A percentile compares a stretch with the other conserved stretches of the same genome.
These are phyloP conservation scores for Mythimna albipuncta DNA, from an alignment of 2,888 invertebrate species.

Conservation along the genomic window DNA sequence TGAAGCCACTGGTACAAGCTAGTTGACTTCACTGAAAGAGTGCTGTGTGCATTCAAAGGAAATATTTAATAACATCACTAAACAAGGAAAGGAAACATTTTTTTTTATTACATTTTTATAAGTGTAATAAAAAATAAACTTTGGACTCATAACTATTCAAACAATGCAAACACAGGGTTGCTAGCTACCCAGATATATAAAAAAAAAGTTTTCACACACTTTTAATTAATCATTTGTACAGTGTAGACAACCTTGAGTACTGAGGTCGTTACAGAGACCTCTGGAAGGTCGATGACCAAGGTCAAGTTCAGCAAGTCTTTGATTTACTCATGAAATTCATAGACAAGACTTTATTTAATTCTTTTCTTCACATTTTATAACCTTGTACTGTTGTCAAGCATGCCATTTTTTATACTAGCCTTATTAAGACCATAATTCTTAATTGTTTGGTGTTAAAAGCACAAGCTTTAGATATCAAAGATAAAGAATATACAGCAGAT, in stretches of 20 bases:
- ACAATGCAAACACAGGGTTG: background rate
- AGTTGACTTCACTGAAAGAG: background rate
- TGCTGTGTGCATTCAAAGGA: background rate
- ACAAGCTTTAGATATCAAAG: slow-evolving; percentile 38
- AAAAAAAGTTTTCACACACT: slow-evolving; percentile 26
- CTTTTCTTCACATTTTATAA: background rate
- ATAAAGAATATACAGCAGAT: slow-evolving; percentile 29
- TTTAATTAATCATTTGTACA: slow-evolving; percentile 39
- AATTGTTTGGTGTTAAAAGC: slow-evolving; percentile 36
- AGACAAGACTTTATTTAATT: background rate
- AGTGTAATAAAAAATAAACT: background rate
- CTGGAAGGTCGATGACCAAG: slow-evolving; percentile 45
- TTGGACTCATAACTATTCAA: background rate
- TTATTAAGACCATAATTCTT: slow-evolving; percentile 24
- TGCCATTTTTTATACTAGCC: background rate
- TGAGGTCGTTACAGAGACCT: slow-evolving; percentile 38
- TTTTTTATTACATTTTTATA: no score
- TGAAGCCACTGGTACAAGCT: background rate
- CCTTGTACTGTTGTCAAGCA: slow-evolving; percentile 8
- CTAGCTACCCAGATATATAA: background rate
- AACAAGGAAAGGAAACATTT: no score
- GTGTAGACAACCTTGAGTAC: slow-evolving; percentile 50
- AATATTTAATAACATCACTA: background rate
- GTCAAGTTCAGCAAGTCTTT: slow-evolving; percentile 51
- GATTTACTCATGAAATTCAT: slow-evolving; percentile 6